Base-by-base conservation (phyloP, 2,113 vertebrate genomes). In the Saguinus imperator region DNA sequence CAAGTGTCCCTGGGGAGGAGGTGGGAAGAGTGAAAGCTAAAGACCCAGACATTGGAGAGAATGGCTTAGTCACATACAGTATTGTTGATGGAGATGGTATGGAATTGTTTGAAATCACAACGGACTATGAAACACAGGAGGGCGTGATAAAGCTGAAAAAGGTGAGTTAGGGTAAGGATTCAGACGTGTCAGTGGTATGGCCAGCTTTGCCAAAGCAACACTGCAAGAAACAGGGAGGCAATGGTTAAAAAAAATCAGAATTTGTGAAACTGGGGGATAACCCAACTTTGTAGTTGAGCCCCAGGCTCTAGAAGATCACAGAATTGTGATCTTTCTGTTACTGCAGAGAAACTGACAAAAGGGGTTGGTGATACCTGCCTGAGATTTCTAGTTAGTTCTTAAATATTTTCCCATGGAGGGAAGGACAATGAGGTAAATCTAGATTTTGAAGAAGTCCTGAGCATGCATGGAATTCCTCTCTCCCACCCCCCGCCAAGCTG, bases 141-240 rank as follows among this genome's bases (percentile, higher is more conserved):
- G 99, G 99, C 0, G 99, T 99, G 77, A 98, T 99, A 89, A 99
- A 99, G 95, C 99, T 99, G 79, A 99, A 99, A 98, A 99, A 99
- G 99, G 99, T 99, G 97, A 98, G 97, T 94, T n/a, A 13, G 43
- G 35, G 35, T 68, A 58, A 81, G 48, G 25, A 84, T 1, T 35
- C 37, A 8, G 16, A 57, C 1, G 0, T 66, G 13, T 27, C 48
- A 12, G 13, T 5, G 14, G 11, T 21, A 0, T 21, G 20, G 68
- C 57, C 35, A 58, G 55, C 43, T 77, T 35, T 81, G 17, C 37
- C 27, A 2, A 32, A 21, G 70, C 8, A 43, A 14, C 8, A 0
- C 5, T 32, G 70, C 8, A 16, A 37, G 40, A 37, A 55, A 68
- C 3, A 3, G 27, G 32, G 43, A 25, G 32, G 0, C 5, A 20